These are phyloP conservation scores for Phalacrocorax pelagicus DNA, from an alignment of 2,113 vertebrate species.

Conservation along the genomic window DNA sequence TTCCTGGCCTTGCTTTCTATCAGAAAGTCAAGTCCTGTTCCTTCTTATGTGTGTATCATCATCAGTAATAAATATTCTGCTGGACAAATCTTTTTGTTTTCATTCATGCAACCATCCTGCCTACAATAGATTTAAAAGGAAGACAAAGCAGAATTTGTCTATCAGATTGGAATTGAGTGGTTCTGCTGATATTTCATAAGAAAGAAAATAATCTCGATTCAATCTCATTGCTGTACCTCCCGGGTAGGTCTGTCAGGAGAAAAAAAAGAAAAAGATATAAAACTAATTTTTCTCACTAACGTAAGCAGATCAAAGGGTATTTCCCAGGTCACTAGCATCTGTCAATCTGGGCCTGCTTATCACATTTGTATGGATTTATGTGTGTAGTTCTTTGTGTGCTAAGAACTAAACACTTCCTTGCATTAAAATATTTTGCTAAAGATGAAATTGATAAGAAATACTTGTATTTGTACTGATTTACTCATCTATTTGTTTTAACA, in stretches of 20 bases:
- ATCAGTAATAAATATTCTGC: neutral
- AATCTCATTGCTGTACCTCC: neutral
- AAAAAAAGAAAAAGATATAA: neutral
- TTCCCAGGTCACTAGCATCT: neutral
- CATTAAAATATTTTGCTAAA: neutral
- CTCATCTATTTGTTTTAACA: neutral
- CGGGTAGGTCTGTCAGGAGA: neutral
- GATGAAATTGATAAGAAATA: neutral
- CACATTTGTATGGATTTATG: neutral
- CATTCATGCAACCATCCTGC: neutral
- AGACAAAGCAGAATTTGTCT: neutral
- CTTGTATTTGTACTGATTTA: neutral
- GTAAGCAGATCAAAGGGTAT: neutral
- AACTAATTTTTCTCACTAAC: neutral
- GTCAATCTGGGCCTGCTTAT: neutral
- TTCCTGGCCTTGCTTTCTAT: neutral
- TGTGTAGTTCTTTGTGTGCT: neutral
- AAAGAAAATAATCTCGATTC: neutral
- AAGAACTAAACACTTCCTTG: neutral
- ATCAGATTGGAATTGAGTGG: neutral
- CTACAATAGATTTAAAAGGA: neutral
- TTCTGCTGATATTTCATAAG: neutral
- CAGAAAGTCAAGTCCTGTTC: neutral
- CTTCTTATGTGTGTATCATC: neutral
- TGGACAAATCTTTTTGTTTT: neutral